A percentile compares a stretch with the other conserved stretches of the same genome.
phyloP scores from a whole-genome alignment of 2,888 invertebrate genomes.

The Temnothorax ravouxi region DNA sequence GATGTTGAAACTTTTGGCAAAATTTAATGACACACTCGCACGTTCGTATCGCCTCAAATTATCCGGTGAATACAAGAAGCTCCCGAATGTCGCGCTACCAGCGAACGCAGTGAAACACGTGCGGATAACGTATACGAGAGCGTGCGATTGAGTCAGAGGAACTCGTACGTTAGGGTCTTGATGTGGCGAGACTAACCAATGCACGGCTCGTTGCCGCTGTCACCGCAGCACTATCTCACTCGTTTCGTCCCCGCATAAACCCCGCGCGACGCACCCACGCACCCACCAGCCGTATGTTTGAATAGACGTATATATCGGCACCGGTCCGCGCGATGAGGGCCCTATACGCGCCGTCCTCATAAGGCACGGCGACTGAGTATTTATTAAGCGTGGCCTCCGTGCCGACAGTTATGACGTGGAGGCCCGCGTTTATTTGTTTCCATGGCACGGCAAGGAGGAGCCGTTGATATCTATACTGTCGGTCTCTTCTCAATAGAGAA shows the following conservation, averaged over 20 bases:
- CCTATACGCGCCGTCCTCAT: conserved; percentile 59
- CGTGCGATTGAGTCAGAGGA: conserved; percentile 75
- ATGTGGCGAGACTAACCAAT: conserved; percentile 85
- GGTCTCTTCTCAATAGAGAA: background rate
- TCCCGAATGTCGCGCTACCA: conserved; percentile 48
- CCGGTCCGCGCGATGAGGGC: conserved; percentile 25
- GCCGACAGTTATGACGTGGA: conserved; percentile 82
- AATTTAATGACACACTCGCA: background rate
- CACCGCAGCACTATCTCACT: conserved; percentile 83
- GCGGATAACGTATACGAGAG: conserved; percentile 51
- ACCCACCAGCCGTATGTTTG: conserved; percentile 37
- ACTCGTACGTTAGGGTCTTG: conserved; percentile 82
- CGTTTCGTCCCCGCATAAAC: conserved; percentile 68
- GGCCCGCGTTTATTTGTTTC: conserved; percentile 75
- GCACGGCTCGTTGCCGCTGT: conserved; percentile 86
- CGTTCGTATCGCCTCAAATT: conserved; percentile 20
- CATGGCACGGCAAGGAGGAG: conserved; percentile 42
- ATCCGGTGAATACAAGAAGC: conserved; percentile 27
- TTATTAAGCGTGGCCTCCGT: conserved; percentile 80
- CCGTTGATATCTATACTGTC: conserved; percentile 70
- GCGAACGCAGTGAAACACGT: conserved; percentile 18
- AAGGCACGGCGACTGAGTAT: conserved; percentile 71
- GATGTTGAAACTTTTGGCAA: background rate
- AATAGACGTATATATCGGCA: conserved; percentile 54
- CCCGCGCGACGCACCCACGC: conserved; percentile 60